These are phyloP conservation scores for Apamea crenata DNA, from an alignment of 2,888 invertebrate genomes.

Conservation along the genomic window DNA sequence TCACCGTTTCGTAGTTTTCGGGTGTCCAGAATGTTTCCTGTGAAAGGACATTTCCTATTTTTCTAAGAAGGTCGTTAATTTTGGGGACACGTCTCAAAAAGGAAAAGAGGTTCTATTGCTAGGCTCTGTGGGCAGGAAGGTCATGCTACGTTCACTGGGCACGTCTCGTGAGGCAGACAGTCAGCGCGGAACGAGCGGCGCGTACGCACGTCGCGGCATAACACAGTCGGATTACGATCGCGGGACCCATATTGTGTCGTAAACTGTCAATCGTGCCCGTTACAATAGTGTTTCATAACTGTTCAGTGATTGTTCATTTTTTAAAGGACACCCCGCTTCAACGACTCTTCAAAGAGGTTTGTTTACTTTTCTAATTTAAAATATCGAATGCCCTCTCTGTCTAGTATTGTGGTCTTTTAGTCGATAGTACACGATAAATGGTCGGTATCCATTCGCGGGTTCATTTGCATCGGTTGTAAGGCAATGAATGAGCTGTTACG, in stretches of 20 bases:
- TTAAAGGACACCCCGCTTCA: constrained; percentile 75
- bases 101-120: constrained; percentile 84
- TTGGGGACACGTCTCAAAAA: constrained; percentile 76
- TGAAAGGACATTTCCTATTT: constrained; percentile 41
- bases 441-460: constrained; percentile 74
- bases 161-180: constrained; percentile 79
- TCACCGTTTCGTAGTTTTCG: not conserved
- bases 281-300: constrained; percentile 84
- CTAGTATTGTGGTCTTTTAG: constrained; percentile 76
- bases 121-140: constrained; percentile 88
- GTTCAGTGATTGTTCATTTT: constrained; percentile 83
- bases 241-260: constrained; percentile 81
- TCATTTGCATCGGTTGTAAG: constrained; percentile 85
- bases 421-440: constrained; percentile 78
- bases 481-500: constrained; percentile 84
- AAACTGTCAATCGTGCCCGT: constrained; percentile 83
- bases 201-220: constrained; percentile 80
- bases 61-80: constrained; percentile 68
- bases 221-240: constrained; percentile 74
- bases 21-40: constrained; percentile 30
- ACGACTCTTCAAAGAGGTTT: constrained; percentile 84
- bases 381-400: constrained; percentile 67
- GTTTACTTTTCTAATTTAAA: constrained; percentile 73
- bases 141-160: constrained; percentile 86
- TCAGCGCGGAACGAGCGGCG: constrained; percentile 87